Conservation (phyloP, 2,888 invertebrate genomes). For the Leptogaster cylindrica region DNA sequence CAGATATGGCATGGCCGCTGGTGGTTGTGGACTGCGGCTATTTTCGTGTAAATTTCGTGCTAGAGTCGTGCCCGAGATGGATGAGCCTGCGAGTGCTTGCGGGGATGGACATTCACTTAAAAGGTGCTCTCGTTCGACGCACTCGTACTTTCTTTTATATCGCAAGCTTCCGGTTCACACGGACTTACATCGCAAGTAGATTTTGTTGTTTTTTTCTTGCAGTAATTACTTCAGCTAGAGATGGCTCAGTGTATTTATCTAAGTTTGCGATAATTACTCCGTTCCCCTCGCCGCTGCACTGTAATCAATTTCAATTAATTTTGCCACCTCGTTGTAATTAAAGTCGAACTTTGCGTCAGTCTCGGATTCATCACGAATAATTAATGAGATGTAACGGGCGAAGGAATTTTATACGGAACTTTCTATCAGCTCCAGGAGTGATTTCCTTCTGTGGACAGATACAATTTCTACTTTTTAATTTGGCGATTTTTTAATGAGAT, state of each 20-base stretch:
- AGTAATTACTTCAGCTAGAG: slow-evolving; percentile 22
- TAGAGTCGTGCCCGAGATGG: slow-evolving; percentile 15
- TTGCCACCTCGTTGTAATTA: slow-evolving; percentile 36
- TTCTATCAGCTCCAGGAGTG: slow-evolving; percentile 2
- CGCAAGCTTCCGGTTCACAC: slow-evolving; percentile 42
- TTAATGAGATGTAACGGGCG: slow-evolving; percentile 25
- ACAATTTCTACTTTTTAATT: too few species aligned
- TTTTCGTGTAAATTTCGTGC: not conserved
- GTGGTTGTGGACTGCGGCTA: slow-evolving; percentile 5
- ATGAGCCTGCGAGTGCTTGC: slow-evolving; percentile 1
- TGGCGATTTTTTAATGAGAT: too few species aligned
- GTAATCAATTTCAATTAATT: slow-evolving; percentile 48
- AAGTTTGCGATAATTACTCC: slow-evolving; percentile 44
- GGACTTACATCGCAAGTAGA: slow-evolving; percentile 14
- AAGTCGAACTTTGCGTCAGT: slow-evolving; percentile 16
- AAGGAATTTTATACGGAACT: not conserved
- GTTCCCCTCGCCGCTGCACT: slow-evolving; percentile 43
- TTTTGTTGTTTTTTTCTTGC: not conserved
- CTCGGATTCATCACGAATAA: slow-evolving; percentile 25
- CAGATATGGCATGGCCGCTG: slow-evolving; percentile 1
- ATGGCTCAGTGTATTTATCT: slow-evolving; percentile 24
- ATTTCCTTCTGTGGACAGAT: too few species aligned
- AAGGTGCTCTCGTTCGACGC: slow-evolving; percentile 6
- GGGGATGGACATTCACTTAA: slow-evolving; percentile 27
- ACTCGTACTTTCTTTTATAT: slow-evolving; percentile 39